These are phyloP conservation scores for Conchocele bisecta DNA, from an alignment of 2,888 invertebrate genomes.

Conservation along the genomic window DNA sequence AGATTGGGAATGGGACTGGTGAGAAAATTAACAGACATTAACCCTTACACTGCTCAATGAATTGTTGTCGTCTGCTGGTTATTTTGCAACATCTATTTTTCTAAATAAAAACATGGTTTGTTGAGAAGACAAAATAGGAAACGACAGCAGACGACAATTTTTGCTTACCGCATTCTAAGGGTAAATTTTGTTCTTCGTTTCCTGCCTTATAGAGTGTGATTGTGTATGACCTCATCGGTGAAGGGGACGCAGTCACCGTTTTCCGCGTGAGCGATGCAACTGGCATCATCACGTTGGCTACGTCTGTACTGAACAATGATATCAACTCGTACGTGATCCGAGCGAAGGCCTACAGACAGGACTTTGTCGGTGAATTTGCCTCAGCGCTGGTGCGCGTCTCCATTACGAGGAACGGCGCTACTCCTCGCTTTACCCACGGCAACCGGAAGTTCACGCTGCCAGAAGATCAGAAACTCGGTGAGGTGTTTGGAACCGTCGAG, in stretches of 20 bases:
- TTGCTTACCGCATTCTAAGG: too few relatives aligned
- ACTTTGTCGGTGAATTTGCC: constrained; percentile 60
- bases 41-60: too few relatives aligned
- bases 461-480: constrained; percentile 68
- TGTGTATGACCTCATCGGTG: constrained; percentile 73
- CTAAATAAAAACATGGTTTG: too few relatives aligned
- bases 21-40: too few relatives aligned
- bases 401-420: constrained; percentile 66
- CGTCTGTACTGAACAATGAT: constrained; percentile 61
- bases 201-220: constrained; percentile 60
- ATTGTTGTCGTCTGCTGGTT: too few relatives aligned
- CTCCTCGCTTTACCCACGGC: constrained; percentile 64
- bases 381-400: constrained; percentile 66
- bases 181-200: too few relatives aligned
- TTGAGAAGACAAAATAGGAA: too few relatives aligned
- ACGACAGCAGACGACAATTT: too few relatives aligned
- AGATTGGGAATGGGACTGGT: too few relatives aligned
- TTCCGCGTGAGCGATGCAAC: constrained; percentile 70
- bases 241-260: constrained; percentile 65
- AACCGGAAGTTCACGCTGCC: constrained; percentile 57
- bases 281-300: constrained; percentile 72
- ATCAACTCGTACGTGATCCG: constrained; percentile 64
- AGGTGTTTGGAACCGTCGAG: constrained; percentile 60
- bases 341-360: constrained; percentile 69
- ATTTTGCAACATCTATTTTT: too few relatives aligned